Base-by-base conservation (phyloP, 2,113 vertebrate species). In the Tyrannus savana region DNA sequence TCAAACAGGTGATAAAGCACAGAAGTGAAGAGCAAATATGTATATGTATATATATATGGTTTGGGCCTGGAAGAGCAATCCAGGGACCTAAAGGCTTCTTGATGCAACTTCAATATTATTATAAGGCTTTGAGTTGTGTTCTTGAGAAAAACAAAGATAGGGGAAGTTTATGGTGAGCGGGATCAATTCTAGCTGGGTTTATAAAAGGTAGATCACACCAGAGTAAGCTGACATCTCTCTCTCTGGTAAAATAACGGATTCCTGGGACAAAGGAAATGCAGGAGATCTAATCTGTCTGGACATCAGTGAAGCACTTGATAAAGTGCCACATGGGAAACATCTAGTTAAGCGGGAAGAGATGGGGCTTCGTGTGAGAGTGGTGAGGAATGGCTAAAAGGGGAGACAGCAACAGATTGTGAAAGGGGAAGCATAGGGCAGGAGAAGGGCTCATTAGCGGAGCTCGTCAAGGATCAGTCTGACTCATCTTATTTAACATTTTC, bases 401-500 rank as follows among this genome's bases (percentile, higher is more conserved):
- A 96, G 91, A 85, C 91, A 93, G 93, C 84, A 89, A 75, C n/a
- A 58, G 84, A 87, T 82, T 91, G 87, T 75, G 87, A 12, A 55
- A 95, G 94, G 89, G 95, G 96, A 95, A 89, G 87, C 87, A 89
- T 2, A 91, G 94, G 95, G 91, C 96, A 95, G 89, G 94, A 96
- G 91, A 96, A 96, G 95, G 95, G 94, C 95, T 97, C 94, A 94
- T 96, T 97, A 97, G 94, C 7, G 4, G 95, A 95, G 87, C 92
- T 95, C 71, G 44, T 95, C 94, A 95, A 95, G 93, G 84, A 97
- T 96, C 91, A 91, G 91, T 96, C 93, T 96, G 87, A 96, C 96
- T 95, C 91, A 95, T 96, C 94, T 97, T 97, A 95, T 91, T 96
- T 97, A 97, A 97, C 93, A 96, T 97, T 97, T 96, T 95, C 81